These are phyloP conservation scores for Gallinago jamesoni DNA, from an alignment of 2,113 vertebrate species.

Conservation along the genomic window DNA sequence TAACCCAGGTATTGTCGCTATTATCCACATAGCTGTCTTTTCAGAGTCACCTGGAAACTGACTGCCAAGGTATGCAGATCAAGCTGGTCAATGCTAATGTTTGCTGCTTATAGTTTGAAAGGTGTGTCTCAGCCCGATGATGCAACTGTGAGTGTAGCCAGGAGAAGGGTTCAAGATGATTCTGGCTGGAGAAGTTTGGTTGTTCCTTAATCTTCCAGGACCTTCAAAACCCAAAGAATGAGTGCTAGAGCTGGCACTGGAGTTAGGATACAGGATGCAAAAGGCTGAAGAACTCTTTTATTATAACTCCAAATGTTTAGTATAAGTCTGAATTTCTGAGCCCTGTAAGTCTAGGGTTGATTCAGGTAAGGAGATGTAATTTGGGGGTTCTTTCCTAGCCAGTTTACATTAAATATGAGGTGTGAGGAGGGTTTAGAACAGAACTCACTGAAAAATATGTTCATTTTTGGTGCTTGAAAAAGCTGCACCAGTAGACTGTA, in stretches of 20 bases:
- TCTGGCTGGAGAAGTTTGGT: background rate
- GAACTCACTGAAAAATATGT: background rate
- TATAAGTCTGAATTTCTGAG: background rate
- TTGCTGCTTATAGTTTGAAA: background rate
- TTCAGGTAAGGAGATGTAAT: background rate
- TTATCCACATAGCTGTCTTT: background rate
- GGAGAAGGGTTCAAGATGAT: background rate
- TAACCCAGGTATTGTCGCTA: background rate
- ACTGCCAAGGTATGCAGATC: background rate
- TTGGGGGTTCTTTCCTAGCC: background rate
- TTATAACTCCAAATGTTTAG: background rate
- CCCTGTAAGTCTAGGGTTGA: background rate
- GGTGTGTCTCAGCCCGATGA: background rate
- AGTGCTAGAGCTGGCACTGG: background rate
- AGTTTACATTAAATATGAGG: background rate
- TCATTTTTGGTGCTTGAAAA: background rate
- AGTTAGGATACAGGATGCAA: background rate
- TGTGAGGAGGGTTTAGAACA: background rate
- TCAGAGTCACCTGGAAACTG: background rate
- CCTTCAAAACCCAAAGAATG: background rate
- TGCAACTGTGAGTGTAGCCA: background rate
- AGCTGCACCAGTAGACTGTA: background rate
- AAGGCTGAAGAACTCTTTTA: background rate
- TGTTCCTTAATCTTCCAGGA: background rate
- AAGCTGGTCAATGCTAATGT: background rate